Evolutionary conservation across 2,888 invertebrate species (phyloP).

Genomic region (Callinectes sapidus): DNA sequence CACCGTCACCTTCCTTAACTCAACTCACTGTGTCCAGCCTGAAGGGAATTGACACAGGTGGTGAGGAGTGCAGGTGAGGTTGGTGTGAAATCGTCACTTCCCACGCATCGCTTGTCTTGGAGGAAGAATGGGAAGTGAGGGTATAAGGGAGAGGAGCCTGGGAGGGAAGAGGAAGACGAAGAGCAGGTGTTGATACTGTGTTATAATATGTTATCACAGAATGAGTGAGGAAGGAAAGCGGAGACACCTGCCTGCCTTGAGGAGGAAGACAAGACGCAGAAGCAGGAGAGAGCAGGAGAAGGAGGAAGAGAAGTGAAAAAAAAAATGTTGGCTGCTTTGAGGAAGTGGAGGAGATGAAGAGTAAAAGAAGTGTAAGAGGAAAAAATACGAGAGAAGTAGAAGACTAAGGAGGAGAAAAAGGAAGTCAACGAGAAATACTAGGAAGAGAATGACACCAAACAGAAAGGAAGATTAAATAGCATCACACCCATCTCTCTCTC

Average conservation of each 20-base stretch:
- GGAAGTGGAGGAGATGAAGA: not conserved
- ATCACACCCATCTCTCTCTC: too few species aligned
- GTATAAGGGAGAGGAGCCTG: not conserved
- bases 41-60: not conserved
- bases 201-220: not conserved
- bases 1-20: not conserved
- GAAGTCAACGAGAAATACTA: not conserved
- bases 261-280: too few species aligned
- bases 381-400: not conserved
- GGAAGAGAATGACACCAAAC: too few species aligned
- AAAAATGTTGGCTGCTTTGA: too few species aligned
- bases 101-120: not conserved
- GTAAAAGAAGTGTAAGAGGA: not conserved
- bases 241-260: not conserved
- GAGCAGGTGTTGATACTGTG: not conserved
- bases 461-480: too few species aligned
- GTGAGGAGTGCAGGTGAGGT: not conserved
- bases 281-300: not conserved
- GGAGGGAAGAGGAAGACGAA: not conserved
- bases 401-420: not conserved
- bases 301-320: not conserved
- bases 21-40: not conserved
- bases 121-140: not conserved
- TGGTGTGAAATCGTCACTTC: conserved; percentile 1
- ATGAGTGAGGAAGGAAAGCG: not conserved